Conservation (phyloP, 2,797 vertebrate genomes). For the Sciaenops ocellatus region DNA sequence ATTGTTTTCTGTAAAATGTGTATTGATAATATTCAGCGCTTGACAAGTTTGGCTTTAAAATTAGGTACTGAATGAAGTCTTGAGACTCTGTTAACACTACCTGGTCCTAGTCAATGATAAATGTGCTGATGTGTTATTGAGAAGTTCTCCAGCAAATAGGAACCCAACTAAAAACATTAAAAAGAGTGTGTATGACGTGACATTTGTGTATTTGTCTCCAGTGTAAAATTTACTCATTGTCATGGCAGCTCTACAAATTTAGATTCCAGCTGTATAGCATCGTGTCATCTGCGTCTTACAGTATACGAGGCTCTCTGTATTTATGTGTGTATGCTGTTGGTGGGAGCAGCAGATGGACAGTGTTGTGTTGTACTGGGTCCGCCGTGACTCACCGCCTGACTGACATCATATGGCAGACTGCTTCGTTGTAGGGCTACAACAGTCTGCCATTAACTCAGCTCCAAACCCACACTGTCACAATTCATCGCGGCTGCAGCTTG, state of each 20-base stretch:
- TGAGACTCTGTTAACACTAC: not conserved
- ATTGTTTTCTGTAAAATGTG: not conserved
- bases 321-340: constrained; percentile 16
- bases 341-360: constrained; percentile 57
- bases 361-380: constrained; percentile 51
- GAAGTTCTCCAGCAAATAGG: not conserved
- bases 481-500: constrained; percentile 33
- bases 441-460: constrained; percentile 59
- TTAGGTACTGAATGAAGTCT: not conserved
- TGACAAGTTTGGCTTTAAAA: not conserved
- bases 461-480: constrained; percentile 41
- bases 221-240: constrained; percentile 14
- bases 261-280: not conserved
- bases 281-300: not conserved
- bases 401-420: constrained; percentile 71
- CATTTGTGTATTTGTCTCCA: constrained; percentile 8
- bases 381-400: constrained; percentile 68
- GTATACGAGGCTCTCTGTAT: constrained; percentile 8
- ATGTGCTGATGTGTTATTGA: not conserved
- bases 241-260: constrained; percentile 27
- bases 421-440: constrained; percentile 50
- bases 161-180: not conserved
- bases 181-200: not conserved
- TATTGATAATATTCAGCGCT: not conserved
- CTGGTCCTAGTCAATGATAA: not conserved